These are phyloP conservation scores for Scaeva pyrastri DNA, from an alignment of 2,888 invertebrate genomes.

Conservation along the genomic window DNA sequence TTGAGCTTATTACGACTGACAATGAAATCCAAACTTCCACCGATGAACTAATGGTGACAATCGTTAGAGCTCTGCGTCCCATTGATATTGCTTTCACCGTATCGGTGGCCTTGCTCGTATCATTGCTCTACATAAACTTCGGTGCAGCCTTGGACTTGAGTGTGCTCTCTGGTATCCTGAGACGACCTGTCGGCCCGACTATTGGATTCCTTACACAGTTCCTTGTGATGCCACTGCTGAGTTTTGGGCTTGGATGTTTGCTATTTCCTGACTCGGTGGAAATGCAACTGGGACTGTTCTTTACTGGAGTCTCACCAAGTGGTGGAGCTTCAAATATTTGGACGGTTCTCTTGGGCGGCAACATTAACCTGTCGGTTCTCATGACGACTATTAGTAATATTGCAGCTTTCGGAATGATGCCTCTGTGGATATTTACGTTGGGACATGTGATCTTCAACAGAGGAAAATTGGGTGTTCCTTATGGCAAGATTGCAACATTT, in stretches of 20 bases:
- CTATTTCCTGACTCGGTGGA: conserved; percentile 89
- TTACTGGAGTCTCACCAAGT: conserved; percentile 95
- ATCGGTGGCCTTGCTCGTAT: conserved; percentile 90
- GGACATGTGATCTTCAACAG: conserved; percentile 90
- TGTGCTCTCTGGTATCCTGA: conserved; percentile 79
- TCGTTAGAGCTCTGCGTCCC: conserved; percentile 86
- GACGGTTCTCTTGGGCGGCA: conserved; percentile 95
- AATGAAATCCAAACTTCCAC: conserved; percentile 77
- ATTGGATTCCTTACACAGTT: conserved; percentile 93
- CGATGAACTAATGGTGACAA: conserved; percentile 84
- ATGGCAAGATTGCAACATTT: conserved; percentile 89
- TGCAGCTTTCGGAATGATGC: conserved; percentile 96
- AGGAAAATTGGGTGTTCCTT: conserved; percentile 91
- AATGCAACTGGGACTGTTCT: conserved; percentile 94
- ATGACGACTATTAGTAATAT: conserved; percentile 97
- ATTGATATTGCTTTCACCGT: conserved; percentile 90
- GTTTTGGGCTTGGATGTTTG: conserved; percentile 89
- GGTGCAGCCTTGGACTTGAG: conserved; percentile 93
- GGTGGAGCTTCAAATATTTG: conserved; percentile 99
- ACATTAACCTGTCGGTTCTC: conserved; percentile 95
- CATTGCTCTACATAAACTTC: conserved; percentile 94
- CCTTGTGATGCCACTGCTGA: conserved; percentile 93
- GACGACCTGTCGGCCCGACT: conserved; percentile 89
- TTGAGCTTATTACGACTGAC: conserved; percentile 78
- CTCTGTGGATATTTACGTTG: conserved; percentile 95